phyloP scores from a whole-genome alignment of 2,113 vertebrate genomes.

The Mustela nigripes region DNA sequence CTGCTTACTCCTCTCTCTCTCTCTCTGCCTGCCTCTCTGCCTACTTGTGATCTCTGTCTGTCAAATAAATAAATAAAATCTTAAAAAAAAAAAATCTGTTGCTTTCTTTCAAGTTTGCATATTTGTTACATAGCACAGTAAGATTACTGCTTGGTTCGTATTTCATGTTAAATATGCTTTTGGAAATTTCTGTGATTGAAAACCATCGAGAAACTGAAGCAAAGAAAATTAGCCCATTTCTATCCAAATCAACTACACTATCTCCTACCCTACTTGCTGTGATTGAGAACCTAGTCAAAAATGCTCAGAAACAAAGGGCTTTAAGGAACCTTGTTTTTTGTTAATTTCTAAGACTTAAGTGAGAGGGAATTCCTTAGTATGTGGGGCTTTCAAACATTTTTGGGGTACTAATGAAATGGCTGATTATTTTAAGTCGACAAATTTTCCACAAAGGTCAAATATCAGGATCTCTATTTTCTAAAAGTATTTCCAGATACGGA shows the following conservation, averaged over 20 bases:
- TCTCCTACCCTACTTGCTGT: not conserved
- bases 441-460: not conserved
- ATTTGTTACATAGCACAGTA: not conserved
- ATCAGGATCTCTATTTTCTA: not conserved
- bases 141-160: not conserved
- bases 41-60: no score
- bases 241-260: not conserved
- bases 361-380: not conserved
- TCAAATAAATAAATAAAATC: no score
- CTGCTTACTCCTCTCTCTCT: no score
- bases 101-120: not conserved
- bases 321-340: not conserved
- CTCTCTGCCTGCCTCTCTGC: no score
- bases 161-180: not conserved
- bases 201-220: conserved; percentile 22
- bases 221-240: not conserved
- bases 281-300: not conserved
- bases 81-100: not conserved
- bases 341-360: not conserved
- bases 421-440: not conserved
- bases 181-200: not conserved
- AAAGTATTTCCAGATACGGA: not conserved
- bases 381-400: not conserved
- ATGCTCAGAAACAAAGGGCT: not conserved
- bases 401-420: not conserved